phyloP scores from a whole-genome alignment of 2,113 vertebrate species.

The Cephalopterus ornatus region DNA sequence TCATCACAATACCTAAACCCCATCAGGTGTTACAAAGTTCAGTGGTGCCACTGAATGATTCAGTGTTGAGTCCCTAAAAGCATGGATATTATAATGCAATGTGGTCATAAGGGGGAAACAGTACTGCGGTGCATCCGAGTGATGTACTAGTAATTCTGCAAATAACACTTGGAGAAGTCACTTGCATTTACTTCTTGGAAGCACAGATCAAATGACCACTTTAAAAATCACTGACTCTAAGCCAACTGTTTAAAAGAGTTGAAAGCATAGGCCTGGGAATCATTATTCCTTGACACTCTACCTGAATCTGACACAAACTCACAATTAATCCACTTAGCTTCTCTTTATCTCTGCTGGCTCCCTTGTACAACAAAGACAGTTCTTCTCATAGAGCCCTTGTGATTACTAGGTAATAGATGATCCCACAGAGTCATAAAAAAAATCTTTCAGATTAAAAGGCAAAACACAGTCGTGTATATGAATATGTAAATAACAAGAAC shows the following conservation, averaged over 20 bases:
- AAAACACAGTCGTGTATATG: fast-evolving
- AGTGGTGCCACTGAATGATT: not conserved
- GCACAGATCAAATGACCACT: not conserved
- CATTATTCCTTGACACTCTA: not conserved
- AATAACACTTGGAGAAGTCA: not conserved
- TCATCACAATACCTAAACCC: not conserved
- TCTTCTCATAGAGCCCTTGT: not conserved
- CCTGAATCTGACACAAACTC: conserved; percentile 31
- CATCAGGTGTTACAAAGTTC: not conserved
- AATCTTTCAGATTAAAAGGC: not conserved
- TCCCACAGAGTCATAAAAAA: not conserved
- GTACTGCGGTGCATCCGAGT: not conserved
- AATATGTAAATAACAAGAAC: not conserved
- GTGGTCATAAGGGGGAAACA: not conserved
- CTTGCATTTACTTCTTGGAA: not conserved
- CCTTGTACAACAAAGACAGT: not conserved
- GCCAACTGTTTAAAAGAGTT: not conserved
- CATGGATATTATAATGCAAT: not conserved
- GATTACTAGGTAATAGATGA: not conserved
- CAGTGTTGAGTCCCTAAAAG: not conserved
- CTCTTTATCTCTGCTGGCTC: conserved; percentile 4
- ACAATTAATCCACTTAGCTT: conserved; percentile 43
- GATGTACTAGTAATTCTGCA: not conserved
- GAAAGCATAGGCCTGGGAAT: not conserved
- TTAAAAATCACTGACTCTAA: not conserved